Percentiles rank a stretch among this genome's conserved stretches.
phyloP scores from a whole-genome alignment of 2,113 vertebrate genomes.

The Cathartes aura region DNA sequence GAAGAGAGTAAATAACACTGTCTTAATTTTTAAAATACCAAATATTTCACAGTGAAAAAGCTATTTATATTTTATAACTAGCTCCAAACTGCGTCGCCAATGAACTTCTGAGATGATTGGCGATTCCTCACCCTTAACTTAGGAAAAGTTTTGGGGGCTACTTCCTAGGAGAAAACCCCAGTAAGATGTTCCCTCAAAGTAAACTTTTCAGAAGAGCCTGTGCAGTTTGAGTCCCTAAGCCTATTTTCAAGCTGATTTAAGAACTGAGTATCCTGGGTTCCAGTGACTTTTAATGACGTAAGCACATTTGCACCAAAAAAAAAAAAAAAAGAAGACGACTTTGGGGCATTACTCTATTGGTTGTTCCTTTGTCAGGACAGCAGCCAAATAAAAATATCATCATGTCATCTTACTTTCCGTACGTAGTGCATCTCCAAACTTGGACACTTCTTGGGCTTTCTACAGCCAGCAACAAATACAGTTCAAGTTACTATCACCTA shows the following conservation, averaged over 20 bases:
- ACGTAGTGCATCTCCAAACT: neutral
- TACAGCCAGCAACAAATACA: neutral
- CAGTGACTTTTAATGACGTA: neutral
- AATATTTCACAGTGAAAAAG: slow-evolving; percentile 57
- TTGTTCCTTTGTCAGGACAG: neutral
- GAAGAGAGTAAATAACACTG: slow-evolving; percentile 64
- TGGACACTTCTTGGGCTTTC: neutral
- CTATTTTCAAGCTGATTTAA: neutral
- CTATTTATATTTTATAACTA: slow-evolving; percentile 35
- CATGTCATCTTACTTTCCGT: neutral
- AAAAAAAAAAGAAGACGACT: neutral
- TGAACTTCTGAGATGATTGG: neutral
- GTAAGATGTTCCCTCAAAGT: neutral
- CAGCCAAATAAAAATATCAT: neutral
- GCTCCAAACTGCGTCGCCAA: neutral
- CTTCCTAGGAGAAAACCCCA: neutral
- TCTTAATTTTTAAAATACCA: slow-evolving; percentile 53
- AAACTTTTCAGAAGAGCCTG: neutral
- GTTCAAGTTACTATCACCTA: neutral
- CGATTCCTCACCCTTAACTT: neutral
- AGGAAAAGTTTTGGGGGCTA: neutral
- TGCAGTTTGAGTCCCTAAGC: neutral
- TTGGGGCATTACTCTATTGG: neutral
- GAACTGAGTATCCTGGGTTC: neutral
- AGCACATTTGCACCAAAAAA: neutral